A percentile compares a stretch with the other conserved stretches of the same genome.
These are phyloP conservation scores for Fopius arisanus DNA, from an alignment of 1,140 invertebrate genomes.

Conservation along the genomic window DNA sequence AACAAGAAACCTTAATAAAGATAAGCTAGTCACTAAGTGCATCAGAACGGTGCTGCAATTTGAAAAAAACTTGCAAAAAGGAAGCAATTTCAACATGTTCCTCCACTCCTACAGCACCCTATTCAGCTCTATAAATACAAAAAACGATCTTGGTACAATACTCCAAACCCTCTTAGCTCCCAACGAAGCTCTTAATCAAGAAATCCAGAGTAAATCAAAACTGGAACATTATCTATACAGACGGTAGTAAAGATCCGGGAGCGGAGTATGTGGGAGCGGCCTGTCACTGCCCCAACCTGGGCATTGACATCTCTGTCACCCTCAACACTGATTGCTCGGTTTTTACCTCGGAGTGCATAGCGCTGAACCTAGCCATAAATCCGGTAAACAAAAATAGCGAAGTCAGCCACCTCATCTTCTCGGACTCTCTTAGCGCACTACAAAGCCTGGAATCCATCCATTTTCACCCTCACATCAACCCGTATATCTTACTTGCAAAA, in stretches of 20 bases:
- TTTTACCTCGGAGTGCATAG: not conserved
- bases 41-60: not conserved
- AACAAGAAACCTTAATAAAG: not conserved
- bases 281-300: not conserved
- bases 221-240: slow-evolving; percentile 3
- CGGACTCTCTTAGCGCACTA: too few relatives aligned
- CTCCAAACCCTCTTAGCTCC: not conserved
- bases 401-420: too few relatives aligned
- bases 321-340: not conserved
- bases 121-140: not conserved
- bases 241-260: slow-evolving; percentile 9
- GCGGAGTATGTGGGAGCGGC: not conserved
- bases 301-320: not conserved
- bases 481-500: too few relatives aligned
- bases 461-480: too few relatives aligned
- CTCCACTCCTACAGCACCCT: not conserved
- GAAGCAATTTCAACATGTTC: not conserved
- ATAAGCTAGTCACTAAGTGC: not conserved
- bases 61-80: not conserved
- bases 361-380: not conserved
- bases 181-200: not conserved
- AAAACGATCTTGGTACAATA: not conserved
- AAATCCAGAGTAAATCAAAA: too few relatives aligned
- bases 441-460: too few relatives aligned
- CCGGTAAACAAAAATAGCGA: too few relatives aligned